Conservation (phyloP, 2,888 invertebrate species). For the Diarsia dahlii region DNA sequence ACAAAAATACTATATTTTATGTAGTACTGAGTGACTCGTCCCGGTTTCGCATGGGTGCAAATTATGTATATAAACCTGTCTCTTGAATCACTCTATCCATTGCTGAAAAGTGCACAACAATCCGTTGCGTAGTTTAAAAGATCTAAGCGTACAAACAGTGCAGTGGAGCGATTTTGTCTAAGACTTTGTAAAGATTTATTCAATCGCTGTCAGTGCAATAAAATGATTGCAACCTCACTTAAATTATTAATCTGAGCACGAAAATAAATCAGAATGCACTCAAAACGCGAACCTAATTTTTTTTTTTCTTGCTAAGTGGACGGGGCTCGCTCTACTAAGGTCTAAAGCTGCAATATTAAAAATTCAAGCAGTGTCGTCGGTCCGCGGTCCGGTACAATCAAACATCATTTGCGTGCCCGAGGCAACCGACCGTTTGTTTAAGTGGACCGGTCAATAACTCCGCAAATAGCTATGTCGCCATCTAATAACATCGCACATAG, state of each 20-base stretch:
- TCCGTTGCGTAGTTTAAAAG: too few species aligned
- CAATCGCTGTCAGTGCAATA: constrained; percentile 5
- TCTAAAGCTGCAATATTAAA: constrained; percentile 57
- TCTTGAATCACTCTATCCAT: too few species aligned
- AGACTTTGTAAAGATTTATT: background rate
- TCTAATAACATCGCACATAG: constrained; percentile 67
- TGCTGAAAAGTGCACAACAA: too few species aligned
- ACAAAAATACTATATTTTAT: too few species aligned
- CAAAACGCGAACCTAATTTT: constrained; percentile 22
- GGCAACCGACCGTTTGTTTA: constrained; percentile 57
- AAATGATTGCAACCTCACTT: background rate
- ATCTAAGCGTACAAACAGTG: too few species aligned
- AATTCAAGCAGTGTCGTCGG: constrained; percentile 45
- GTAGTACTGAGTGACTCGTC: too few species aligned
- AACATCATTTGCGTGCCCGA: constrained; percentile 60
- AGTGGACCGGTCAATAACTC: constrained; percentile 80
- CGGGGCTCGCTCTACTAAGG: constrained; percentile 18
- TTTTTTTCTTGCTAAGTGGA: constrained; percentile 42
- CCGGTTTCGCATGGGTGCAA: too few species aligned
- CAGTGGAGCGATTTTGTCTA: too few species aligned
- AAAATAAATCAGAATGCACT: constrained; percentile 39
- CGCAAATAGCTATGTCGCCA: constrained; percentile 73
- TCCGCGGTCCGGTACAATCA: constrained; percentile 53
- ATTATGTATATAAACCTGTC: too few species aligned
- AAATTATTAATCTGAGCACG: background rate